Percentiles rank a stretch among this genome's conserved stretches.
Evolutionary conservation across 2,888 invertebrate species (phyloP).

Genomic region (Emmelina monodactyla): DNA sequence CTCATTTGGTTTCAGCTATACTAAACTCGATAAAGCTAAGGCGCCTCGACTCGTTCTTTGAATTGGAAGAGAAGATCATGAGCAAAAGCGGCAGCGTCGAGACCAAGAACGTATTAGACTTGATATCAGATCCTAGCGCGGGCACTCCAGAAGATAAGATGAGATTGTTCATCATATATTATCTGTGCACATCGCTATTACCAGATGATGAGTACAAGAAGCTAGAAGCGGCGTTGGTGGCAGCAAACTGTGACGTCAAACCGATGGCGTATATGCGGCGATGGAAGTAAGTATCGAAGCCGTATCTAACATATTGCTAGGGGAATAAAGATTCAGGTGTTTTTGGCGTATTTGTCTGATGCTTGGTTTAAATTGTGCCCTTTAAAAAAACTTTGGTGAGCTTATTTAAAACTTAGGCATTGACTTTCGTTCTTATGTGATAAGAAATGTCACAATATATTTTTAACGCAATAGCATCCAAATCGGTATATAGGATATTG

Average conservation of each 20-base stretch:
- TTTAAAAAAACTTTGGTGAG: too few relatives aligned
- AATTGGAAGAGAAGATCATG: constrained; percentile 98
- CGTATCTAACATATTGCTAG: too few relatives aligned
- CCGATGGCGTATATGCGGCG: constrained; percentile 89
- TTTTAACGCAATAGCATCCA: too few relatives aligned
- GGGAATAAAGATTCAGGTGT: too few relatives aligned
- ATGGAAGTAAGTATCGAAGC: constrained; percentile 91
- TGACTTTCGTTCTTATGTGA: too few relatives aligned
- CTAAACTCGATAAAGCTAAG: constrained; percentile 86
- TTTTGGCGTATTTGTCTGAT: too few relatives aligned
- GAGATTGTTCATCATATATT: constrained; percentile 90
- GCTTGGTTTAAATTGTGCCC: too few relatives aligned
- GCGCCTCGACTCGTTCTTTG: constrained; percentile 95
- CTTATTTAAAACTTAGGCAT: too few relatives aligned
- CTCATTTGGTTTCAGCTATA: constrained; percentile 66
- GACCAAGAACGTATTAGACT: constrained; percentile 87
- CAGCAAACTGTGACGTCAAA: constrained; percentile 85
- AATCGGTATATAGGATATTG: too few relatives aligned
- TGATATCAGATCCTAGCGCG: constrained; percentile 85
- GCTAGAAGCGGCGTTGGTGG: constrained; percentile 78
- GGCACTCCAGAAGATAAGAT: constrained; percentile 93
- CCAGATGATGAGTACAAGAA: constrained; percentile 85
- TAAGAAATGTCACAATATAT: too few relatives aligned
- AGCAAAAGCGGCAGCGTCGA: constrained; percentile 75
- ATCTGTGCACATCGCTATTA: constrained; percentile 83